A percentile compares a stretch with the other conserved stretches of the same genome.
Conservation (phyloP, 2,797 vertebrate genomes). For the Cyprinella venusta region DNA sequence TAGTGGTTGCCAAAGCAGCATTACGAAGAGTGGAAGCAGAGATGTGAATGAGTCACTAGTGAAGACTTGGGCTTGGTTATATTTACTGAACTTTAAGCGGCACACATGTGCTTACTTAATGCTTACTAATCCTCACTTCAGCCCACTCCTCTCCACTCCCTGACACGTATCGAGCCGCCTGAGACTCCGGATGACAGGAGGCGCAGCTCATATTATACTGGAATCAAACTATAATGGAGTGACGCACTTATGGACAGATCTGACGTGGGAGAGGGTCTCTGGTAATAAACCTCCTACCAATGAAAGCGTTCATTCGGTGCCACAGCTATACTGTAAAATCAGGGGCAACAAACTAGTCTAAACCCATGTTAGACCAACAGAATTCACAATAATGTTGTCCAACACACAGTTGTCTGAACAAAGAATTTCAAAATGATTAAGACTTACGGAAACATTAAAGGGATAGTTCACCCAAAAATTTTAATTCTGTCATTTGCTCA, state of each 20-base stretch:
- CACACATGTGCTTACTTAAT: slow-evolving; percentile 14
- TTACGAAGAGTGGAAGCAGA: not conserved
- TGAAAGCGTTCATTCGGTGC: not conserved
- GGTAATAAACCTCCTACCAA: not conserved
- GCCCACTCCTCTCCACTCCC: slow-evolving; percentile 40
- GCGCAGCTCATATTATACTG: not conserved
- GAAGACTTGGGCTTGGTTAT: slow-evolving; percentile 41
- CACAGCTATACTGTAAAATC: not conserved
- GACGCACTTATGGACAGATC: not conserved
- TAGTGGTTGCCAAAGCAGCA: not conserved
- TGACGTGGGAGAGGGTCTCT: not conserved
- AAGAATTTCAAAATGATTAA: not conserved
- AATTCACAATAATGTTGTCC: not conserved
- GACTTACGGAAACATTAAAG: not conserved
- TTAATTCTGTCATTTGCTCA: not conserved
- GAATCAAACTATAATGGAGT: not conserved
- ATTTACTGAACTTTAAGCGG: slow-evolving; percentile 27
- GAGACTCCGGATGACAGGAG: not conserved
- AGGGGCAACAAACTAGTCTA: not conserved
- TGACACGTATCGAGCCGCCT: not conserved
- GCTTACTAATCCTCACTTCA: slow-evolving; percentile 31
- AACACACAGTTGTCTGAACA: not conserved
- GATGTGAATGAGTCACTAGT: slow-evolving; percentile 33
- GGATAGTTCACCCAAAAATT: not conserved
- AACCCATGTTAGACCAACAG: not conserved